Base-by-base conservation (phyloP, 2,113 vertebrate genomes). In the Aldabrachelys gigantea region DNA sequence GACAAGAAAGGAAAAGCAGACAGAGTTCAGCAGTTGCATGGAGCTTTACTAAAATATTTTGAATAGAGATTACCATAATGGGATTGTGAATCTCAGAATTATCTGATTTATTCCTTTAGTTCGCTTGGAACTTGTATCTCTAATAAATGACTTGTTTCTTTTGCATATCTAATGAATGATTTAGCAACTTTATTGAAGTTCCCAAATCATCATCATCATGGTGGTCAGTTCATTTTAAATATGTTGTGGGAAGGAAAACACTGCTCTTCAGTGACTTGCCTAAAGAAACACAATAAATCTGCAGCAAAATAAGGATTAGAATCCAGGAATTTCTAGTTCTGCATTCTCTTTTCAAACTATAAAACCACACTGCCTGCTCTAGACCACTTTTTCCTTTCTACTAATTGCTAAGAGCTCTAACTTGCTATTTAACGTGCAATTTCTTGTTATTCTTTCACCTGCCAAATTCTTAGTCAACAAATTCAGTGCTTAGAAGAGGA, bases 391-490 rank as follows among this genome's bases (percentile, higher is more conserved):
- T 78, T 91, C 89, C 54, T 92, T 79, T 90, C 87, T 52, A 29
- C 72, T 89, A 86, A 52, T 95, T 95, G 91, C 92, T 96, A 93
- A 95, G 94, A 93, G 94, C 96, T 79, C 94, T 93, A 81, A 85
- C 94, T 50, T 50, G 47, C 10, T 49, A 49, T 49, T 62, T 91
- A 76, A 85, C 80, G 59, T 87, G 89, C 91, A 89, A 91, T 92
- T 84, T 88, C 91, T 95, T 95, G 91, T 95, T 84, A 79, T 92
- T 94, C 56, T 53, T 91, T 85, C 38, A 80, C 92, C 90, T 91
- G 96, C 85, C 1, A 0, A 92, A 93, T 82, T 78, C n/a, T 79
- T 95, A 94, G 89, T 91, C 53, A 94, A 89, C 41, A 38, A 35
- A 87, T 62, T 90, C 88, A 92, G 86, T 81, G 89, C 94, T 92